These are phyloP conservation scores for Todiramphus saurophagus DNA, from an alignment of 2,113 vertebrate species.

Conservation along the genomic window DNA sequence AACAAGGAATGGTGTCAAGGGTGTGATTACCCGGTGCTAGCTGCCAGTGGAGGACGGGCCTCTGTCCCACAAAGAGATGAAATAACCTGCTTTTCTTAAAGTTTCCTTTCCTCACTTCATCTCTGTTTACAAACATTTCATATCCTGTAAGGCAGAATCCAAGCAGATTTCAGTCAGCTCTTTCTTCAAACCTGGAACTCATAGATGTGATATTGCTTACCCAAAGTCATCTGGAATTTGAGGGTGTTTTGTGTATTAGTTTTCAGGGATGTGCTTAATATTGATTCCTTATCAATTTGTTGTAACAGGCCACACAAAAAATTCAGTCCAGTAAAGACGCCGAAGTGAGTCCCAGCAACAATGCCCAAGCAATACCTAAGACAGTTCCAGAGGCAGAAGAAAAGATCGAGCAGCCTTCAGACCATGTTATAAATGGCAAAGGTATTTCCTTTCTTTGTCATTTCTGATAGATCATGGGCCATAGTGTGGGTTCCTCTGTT, in stretches of 20 bases:
- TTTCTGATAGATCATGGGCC: neutral
- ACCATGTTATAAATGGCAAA: conserved; percentile 66
- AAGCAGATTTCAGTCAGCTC: neutral
- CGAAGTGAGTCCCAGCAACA: conserved; percentile 32
- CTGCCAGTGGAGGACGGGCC: neutral
- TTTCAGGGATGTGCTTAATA: neutral
- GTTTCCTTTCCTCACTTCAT: neutral
- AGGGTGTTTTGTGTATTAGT: neutral
- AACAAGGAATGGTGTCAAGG: neutral
- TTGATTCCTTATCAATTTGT: neutral
- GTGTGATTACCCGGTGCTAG: neutral
- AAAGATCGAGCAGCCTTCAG: conserved; percentile 74
- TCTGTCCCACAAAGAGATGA: neutral
- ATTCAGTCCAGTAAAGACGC: conserved; percentile 59
- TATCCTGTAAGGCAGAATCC: neutral
- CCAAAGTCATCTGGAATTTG: neutral
- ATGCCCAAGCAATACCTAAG: conserved; percentile 29
- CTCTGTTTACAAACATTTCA: neutral
- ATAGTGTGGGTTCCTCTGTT: neutral
- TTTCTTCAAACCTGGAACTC: neutral
- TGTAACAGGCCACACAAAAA: conserved; percentile 51
- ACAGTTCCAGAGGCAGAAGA: conserved; percentile 7
- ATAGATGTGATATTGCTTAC: neutral
- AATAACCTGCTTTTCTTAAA: neutral
- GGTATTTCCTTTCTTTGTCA: conserved; percentile 49